Base-by-base conservation (phyloP, 2,113 vertebrate species). In the Tonatia bakeri region DNA sequence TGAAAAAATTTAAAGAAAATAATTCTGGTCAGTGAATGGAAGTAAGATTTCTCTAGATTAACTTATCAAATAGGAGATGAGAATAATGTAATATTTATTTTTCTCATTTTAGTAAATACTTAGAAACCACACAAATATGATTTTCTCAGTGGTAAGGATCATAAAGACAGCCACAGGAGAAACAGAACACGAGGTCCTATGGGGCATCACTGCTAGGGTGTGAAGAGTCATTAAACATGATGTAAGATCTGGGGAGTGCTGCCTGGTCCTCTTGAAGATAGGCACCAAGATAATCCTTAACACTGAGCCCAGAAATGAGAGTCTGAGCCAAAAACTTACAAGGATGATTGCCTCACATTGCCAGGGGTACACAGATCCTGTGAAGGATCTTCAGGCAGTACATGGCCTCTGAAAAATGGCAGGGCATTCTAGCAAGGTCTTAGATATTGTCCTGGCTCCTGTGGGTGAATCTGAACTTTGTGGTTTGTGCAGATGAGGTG, bases 281-380 rank as follows among this genome's bases (percentile, higher is more conserved):
- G 28, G 11, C 11, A 7, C 52, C 8, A 7, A 3, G 31, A 7
- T 0, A 3, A 14, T 14, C 40, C 59, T 15, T 16, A 61, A 36
- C 9, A 8, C 12, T 8, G 3, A 10, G 31, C 43, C 83, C 17
- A 4, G 2, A 77, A 45, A 65, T 31, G 17, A 31, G 9, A 15
- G 22, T 38, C 45, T 14, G 65, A 56, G 17, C 13, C 1, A 0
- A 40, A 43, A n/a, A 52, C n/a, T n/a, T 0, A 61, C 0, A 22
- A 38, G 38, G 50, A 38, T 5, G 5, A 10, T 0, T 4, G n/a
- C 52, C 15, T 22, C 94, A 43, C 26, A 9, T 14, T 19, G 26
- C 17, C 20, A 4, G 22, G 40, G 40, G 31, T 2, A 2, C 2
- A 8, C 20, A 40, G n/a, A n/a, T 24, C 33, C 13, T 14, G 3